A percentile compares a stretch with the other conserved stretches of the same genome.
Evolutionary conservation across 2,888 invertebrate species (phyloP).

Genomic region (Andrena bicolor): DNA sequence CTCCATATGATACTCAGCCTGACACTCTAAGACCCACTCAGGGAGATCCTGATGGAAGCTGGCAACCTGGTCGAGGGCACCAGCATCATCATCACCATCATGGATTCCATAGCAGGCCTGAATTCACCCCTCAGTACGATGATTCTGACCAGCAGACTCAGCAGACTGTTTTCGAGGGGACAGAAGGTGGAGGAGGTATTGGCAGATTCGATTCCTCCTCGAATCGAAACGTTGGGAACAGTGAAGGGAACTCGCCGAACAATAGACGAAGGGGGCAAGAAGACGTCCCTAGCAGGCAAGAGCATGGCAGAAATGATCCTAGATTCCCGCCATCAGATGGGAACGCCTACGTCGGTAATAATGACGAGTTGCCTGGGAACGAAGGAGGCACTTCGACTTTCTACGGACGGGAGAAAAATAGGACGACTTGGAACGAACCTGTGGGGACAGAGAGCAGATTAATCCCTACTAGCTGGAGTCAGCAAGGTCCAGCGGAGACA

Average conservation of each 20-base stretch:
- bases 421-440: slow-evolving; percentile 58
- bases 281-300: slow-evolving; percentile 45
- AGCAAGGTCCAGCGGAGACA: slow-evolving; percentile 29
- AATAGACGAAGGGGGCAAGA: slow-evolving; percentile 35
- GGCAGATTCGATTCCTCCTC: slow-evolving; percentile 4
- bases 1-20: slow-evolving; percentile 46
- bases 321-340: slow-evolving; percentile 43
- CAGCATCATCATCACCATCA: slow-evolving; percentile 3
- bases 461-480: slow-evolving; percentile 63
- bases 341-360: slow-evolving; percentile 60
- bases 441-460: slow-evolving; percentile 39
- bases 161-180: slow-evolving; percentile 9
- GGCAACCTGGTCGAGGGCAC: slow-evolving; percentile 38
- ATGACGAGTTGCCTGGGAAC: slow-evolving; percentile 26
- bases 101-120: background rate
- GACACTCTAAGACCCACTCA: slow-evolving; percentile 38
- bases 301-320: slow-evolving; percentile 59
- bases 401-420: slow-evolving; percentile 7
- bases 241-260: background rate
- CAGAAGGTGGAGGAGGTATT: background rate
- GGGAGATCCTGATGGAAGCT: background rate
- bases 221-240: slow-evolving; percentile 1
- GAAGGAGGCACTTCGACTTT: background rate
- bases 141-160: slow-evolving; percentile 27
- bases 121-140: background rate